Conservation (phyloP, 2,797 vertebrate species). For the Helostoma temminkii region DNA sequence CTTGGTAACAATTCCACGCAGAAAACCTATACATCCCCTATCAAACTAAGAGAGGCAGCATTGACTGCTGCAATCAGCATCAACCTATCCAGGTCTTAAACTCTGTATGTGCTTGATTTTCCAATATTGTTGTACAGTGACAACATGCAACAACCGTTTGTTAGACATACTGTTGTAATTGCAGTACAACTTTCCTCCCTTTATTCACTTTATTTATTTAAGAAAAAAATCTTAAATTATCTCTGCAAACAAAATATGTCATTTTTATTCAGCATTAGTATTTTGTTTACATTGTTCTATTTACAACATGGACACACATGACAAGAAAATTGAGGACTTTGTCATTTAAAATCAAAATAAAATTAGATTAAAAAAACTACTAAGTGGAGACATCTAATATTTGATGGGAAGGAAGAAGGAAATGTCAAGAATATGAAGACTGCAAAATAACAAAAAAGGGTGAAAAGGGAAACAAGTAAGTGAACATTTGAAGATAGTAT, state of each 20-base stretch:
- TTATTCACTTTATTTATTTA: too few relatives aligned
- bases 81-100: constrained; percentile 25
- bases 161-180: background rate
- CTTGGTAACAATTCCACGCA: constrained; percentile 68
- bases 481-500: constrained; percentile 18
- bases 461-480: constrained; percentile 22
- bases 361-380: constrained; percentile 34
- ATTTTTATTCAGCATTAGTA: constrained; percentile 87
- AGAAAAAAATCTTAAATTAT: constrained; percentile 37
- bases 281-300: constrained; percentile 84
- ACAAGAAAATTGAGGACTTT: constrained; percentile 60
- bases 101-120: background rate
- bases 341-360: constrained; percentile 61
- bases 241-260: constrained; percentile 84
- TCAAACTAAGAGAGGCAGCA: constrained; percentile 50
- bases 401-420: background rate
- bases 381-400: constrained; percentile 15
- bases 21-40: constrained; percentile 74
- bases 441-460: constrained; percentile 1
- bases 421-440: constrained; percentile 23
- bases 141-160: too few relatives aligned
- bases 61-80: constrained; percentile 38
- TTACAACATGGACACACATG: constrained; percentile 82
- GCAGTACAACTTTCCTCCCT: background rate
- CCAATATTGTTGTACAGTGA: too few relatives aligned